phyloP scores from a whole-genome alignment of 2,797 vertebrate genomes.

The Pygocentrus nattereri region DNA sequence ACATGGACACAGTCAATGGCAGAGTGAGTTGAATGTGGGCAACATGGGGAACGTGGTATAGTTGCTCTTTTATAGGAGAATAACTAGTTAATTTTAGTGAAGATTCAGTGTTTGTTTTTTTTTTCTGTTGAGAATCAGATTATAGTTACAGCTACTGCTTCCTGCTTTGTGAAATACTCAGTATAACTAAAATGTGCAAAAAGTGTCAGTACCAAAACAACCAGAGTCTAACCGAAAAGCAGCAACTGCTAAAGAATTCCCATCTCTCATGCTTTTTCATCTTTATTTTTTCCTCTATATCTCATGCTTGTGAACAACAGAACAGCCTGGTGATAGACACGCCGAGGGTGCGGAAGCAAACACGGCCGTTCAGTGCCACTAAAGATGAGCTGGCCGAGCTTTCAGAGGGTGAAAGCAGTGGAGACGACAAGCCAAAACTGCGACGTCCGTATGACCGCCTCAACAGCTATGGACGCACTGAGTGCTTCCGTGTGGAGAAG shows the following conservation, averaged over 20 bases:
- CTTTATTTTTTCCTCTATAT: neutral
- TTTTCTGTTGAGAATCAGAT: no score
- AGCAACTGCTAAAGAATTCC: no score
- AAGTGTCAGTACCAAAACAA: no score
- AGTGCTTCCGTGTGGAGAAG: slow-evolving; percentile 98
- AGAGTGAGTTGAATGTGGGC: slow-evolving; percentile 86
- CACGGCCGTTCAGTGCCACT: slow-evolving; percentile 94
- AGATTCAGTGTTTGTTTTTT: no score
- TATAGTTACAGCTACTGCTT: no score
- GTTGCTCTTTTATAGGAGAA: no score
- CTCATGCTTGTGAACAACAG: slow-evolving; percentile 72
- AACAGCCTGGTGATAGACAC: slow-evolving; percentile 99
- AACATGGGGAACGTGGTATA: no score
- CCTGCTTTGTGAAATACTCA: no score
- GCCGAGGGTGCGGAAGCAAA: slow-evolving; percentile 95
- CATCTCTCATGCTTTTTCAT: neutral
- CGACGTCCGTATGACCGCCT: slow-evolving; percentile 90
- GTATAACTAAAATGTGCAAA: no score
- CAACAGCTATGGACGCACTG: slow-evolving; percentile 93
- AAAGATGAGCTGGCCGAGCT: slow-evolving; percentile 96
- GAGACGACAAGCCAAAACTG: slow-evolving; percentile 94
- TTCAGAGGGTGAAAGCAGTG: slow-evolving; percentile 93
- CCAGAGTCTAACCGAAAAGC: no score
- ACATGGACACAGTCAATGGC: slow-evolving; percentile 92
- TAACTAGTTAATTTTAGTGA: no score